phyloP scores from a whole-genome alignment of 2,113 vertebrate genomes.

The Aphelocoma coerulescens region DNA sequence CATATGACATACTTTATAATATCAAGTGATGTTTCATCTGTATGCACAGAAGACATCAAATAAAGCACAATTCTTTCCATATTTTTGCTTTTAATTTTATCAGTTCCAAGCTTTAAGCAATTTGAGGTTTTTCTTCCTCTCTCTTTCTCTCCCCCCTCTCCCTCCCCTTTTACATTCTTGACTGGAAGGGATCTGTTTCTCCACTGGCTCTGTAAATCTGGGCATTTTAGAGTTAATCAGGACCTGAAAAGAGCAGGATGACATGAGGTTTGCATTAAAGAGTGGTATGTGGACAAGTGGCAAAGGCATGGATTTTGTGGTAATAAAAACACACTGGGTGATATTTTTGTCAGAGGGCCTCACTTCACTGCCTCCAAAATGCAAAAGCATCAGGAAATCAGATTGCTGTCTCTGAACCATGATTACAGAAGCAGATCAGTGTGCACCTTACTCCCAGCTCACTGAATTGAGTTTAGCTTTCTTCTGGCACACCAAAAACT shows the following conservation, averaged over 20 bases:
- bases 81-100: conserved; percentile 31
- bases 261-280: conserved; percentile 79
- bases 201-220: conserved; percentile 31
- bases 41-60: neutral
- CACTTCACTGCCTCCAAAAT: conserved; percentile 47
- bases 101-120: neutral
- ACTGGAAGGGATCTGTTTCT: conserved; percentile 60
- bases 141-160: neutral
- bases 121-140: neutral
- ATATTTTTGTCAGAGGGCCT: conserved; percentile 71
- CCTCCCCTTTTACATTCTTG: neutral
- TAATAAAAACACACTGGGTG: conserved; percentile 74
- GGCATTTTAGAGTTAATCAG: conserved; percentile 72
- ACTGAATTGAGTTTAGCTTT: neutral
- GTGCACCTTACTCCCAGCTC: conserved; percentile 6
- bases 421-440: conserved; percentile 24
- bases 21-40: neutral
- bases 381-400: conserved; percentile 28
- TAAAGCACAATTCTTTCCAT: neutral
- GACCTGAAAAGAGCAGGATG: conserved; percentile 58
- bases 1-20: neutral
- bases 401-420: neutral
- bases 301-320: conserved; percentile 72
- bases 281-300: conserved; percentile 75
- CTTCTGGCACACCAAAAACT: neutral